Evolutionary conservation across 2,113 vertebrate genomes (phyloP), one percentile per base, ranked within the genome.

Genomic region (Micronycteris hirsuta): DNA sequence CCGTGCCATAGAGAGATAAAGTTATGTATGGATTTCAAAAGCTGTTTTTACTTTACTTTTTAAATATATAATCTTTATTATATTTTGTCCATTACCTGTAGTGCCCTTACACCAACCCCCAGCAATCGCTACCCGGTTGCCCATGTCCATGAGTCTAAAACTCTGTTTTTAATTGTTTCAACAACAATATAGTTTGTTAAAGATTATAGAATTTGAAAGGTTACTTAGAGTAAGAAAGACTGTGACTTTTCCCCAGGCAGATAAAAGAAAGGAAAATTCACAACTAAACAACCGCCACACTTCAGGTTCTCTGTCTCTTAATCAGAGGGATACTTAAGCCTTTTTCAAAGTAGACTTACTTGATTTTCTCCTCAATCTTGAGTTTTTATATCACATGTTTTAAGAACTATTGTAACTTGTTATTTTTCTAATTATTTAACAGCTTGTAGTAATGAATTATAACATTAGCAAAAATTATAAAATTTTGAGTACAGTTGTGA

Each of bases 211-310:
- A 96, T 58, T 81, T 93, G 38, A 38, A 76, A 16, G 28, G 0
- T 31, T 91, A 47, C 56, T 97, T 74, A 43, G 61, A 96, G 31
- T 95, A 45, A 97, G 36, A 94, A 92, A 16, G 13, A 93, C 91
- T 90, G 28, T 8, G 61, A 70, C 38, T 19, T 83, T 81, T 15
- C 56, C 33, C 70, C 22, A 96, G 38, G n/a, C 41, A 96, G 52
- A 65, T 31, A n/a, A 20, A 78, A 45, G 15, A 96, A 96, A 86
- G 47, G 78, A 97, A 97, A 38, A 7, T 15, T 78, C 76, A 43
- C 82, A 97, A 95, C 15, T 91, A 94, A 97, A 52, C 12, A 76
- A 70, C 13, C 54, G 14, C 8, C 1, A 96, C 88, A 97, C 89
- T n/a, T 87, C 92, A 97, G 11, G 3, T 3, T 95, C 97, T 58